phyloP scores from a whole-genome alignment of 2,113 vertebrate species.

The Nymphicus hollandicus region DNA sequence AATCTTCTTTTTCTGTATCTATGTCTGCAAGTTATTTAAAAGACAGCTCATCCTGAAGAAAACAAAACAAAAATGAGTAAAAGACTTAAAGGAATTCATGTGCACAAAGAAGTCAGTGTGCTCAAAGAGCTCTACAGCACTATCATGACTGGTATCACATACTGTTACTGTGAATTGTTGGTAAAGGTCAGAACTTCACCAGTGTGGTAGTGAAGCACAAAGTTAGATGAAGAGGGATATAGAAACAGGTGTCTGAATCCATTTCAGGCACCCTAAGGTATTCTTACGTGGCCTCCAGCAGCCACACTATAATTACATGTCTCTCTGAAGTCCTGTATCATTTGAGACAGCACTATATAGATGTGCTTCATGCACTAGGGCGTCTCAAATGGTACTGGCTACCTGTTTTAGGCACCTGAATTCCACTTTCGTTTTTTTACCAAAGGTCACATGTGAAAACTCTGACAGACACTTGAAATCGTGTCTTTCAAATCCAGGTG shows the following conservation, averaged over 20 bases:
- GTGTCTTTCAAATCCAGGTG: not conserved
- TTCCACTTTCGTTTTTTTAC: not conserved
- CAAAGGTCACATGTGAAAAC: not conserved
- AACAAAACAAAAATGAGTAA: not conserved
- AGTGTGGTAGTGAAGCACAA: not conserved
- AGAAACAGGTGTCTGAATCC: not conserved
- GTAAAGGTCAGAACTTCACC: not conserved
- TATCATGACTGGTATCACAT: not conserved
- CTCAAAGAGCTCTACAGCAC: not conserved
- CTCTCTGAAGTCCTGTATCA: not conserved
- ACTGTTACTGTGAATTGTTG: not conserved
- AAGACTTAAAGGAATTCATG: not conserved
- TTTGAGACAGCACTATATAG: not conserved
- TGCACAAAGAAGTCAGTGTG: not conserved
- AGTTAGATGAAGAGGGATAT: not conserved
- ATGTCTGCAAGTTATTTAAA: not conserved
- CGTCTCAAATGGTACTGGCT: not conserved
- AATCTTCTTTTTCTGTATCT: not conserved
- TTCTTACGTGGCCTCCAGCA: not conserved
- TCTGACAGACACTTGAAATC: not conserved
- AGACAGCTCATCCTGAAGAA: not conserved
- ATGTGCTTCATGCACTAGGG: not conserved
- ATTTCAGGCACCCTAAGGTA: not conserved
- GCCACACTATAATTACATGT: not conserved
- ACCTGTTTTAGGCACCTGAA: not conserved